Evolutionary conservation across 2,888 invertebrate species (phyloP).

Genomic region (Pogonocherus hispidulus): DNA sequence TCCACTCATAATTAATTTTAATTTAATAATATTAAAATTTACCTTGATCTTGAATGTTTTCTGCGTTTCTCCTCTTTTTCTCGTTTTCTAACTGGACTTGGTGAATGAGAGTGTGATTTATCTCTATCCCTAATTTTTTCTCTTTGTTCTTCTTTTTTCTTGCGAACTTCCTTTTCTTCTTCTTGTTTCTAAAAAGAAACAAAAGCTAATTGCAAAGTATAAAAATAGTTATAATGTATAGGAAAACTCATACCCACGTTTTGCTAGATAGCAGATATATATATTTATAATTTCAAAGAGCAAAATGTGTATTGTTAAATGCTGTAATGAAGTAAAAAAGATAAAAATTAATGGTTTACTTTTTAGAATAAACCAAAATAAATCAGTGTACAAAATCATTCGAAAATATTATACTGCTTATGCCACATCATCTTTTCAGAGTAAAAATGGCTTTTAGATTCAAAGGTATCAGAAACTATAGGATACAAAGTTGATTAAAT

Average conservation of each 20-base stretch:
- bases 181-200: slow-evolving; percentile 80
- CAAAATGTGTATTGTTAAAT: slow-evolving; percentile 33
- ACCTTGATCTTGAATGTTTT: slow-evolving; percentile 71
- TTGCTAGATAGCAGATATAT: slow-evolving; percentile 42
- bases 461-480: no score
- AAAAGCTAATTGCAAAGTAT: slow-evolving; percentile 6
- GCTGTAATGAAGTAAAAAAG: slow-evolving; percentile 48
- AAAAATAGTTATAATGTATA: slow-evolving; percentile 22
- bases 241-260: slow-evolving; percentile 56
- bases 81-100: slow-evolving; percentile 63
- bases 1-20: neutral
- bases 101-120: slow-evolving; percentile 63
- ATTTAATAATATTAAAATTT: slow-evolving; percentile 30
- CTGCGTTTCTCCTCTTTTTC: slow-evolving; percentile 65
- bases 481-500: no score
- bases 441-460: no score
- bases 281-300: slow-evolving; percentile 27
- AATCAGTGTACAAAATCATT: slow-evolving; percentile 37
- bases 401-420: slow-evolving; percentile 43
- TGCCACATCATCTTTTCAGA: no score
- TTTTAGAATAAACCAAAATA: slow-evolving; percentile 24
- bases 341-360: slow-evolving; percentile 27
- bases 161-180: slow-evolving; percentile 78
- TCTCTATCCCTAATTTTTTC: slow-evolving; percentile 56
- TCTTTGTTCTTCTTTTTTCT: slow-evolving; percentile 74